These are phyloP conservation scores for Grallaria varia DNA, from an alignment of 2,113 vertebrate genomes.

Conservation along the genomic window DNA sequence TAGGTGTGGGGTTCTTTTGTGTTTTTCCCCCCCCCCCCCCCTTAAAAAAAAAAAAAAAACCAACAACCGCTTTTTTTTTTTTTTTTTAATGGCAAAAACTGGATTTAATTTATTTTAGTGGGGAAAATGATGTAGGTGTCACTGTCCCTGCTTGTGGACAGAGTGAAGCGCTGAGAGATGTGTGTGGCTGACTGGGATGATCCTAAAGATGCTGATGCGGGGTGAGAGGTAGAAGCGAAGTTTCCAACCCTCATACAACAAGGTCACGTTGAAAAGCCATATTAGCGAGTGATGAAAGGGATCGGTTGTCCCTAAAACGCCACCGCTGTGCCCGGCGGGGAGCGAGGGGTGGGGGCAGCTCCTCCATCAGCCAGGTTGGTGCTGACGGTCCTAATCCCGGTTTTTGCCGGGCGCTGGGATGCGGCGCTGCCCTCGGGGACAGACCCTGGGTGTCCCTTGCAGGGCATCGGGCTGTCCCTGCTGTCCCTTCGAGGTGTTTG, in stretches of 20 bases:
- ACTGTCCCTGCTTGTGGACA: not conserved
- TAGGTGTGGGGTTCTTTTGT: not conserved
- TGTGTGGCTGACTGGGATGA: not conserved
- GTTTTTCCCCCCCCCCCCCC: no score
- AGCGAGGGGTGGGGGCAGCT: not conserved
- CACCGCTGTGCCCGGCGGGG: fast-evolving
- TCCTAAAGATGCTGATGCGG: fast-evolving
- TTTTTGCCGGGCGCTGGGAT: fast-evolving
- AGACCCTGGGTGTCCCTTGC: not conserved
- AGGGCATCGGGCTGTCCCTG: not conserved
- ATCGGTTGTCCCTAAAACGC: not conserved
- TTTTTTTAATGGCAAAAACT: no score
- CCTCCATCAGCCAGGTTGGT: fast-evolving
- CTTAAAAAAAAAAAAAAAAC: no score
- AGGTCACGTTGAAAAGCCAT: not conserved
- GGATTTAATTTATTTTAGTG: no score
- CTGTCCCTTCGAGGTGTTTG: fast-evolving
- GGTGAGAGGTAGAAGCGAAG: fast-evolving
- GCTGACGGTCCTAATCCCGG: fast-evolving
- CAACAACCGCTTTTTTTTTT: no score
- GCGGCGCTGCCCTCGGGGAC: not conserved
- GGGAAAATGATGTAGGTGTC: fast-evolving
- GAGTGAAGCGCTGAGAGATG: not conserved
- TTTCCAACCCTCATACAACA: fast-evolving
- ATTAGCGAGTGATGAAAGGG: fast-evolving